These are phyloP conservation scores for Rhagophthalmus giganteus DNA, from an alignment of 2,888 invertebrate species.

Conservation along the genomic window DNA sequence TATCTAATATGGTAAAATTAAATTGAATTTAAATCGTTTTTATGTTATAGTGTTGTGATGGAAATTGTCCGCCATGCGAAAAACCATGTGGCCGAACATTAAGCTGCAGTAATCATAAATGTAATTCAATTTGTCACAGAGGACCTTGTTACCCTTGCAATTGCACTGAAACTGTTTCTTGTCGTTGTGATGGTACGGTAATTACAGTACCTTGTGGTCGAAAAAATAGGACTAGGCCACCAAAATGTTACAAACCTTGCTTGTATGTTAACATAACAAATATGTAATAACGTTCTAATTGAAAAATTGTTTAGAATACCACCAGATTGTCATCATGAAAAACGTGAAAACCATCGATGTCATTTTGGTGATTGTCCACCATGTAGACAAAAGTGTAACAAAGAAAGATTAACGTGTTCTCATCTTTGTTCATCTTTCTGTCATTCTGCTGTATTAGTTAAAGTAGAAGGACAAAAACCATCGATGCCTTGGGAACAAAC, in stretches of 20 bases:
- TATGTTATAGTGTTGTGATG: constrained; percentile 75
- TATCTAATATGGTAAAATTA: constrained; percentile 3
- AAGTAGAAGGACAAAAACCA: constrained; percentile 61
- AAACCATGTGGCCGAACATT: constrained; percentile 81
- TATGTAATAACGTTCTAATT: constrained; percentile 5
- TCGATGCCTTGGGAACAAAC: constrained; percentile 68
- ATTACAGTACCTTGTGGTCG: constrained; percentile 85
- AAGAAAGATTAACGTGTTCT: constrained; percentile 60
- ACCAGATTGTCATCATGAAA: constrained; percentile 81
- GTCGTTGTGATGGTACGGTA: constrained; percentile 79
- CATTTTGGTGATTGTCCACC: constrained; percentile 84
- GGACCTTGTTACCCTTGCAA: constrained; percentile 86
- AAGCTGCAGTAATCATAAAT: constrained; percentile 87
- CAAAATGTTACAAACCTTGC: constrained; percentile 75
- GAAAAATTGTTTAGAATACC: constrained; percentile 58
- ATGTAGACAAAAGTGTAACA: constrained; percentile 75
- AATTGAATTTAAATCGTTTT: constrained; percentile 2
- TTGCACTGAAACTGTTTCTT: constrained; percentile 70
- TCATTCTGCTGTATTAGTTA: constrained; percentile 73
- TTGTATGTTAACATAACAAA: constrained; percentile 63
- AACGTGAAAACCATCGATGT: constrained; percentile 73
- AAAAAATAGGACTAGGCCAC: constrained; percentile 74
- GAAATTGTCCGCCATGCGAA: constrained; percentile 81
- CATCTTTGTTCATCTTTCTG: constrained; percentile 75
- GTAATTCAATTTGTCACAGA: constrained; percentile 75